Conservation (phyloP, 2,113 vertebrate species). For the Papio anubis region DNA sequence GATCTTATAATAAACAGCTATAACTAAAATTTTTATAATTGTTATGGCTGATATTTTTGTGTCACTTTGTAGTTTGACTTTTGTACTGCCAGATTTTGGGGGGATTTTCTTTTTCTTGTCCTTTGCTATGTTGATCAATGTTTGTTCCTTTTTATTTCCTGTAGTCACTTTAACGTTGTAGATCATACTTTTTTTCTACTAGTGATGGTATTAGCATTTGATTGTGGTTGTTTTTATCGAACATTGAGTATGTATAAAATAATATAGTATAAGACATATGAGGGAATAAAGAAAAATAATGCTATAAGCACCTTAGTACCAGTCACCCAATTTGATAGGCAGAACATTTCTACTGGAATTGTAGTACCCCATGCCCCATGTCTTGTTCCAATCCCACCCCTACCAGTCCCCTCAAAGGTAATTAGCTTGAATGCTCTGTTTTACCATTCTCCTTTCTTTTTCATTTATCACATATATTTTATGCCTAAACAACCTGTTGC, state of each 20-base stretch:
- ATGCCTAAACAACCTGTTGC: neutral
- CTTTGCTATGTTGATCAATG: neutral
- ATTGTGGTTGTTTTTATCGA: neutral
- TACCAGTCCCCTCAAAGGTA: neutral
- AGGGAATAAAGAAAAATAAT: neutral
- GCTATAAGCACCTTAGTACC: neutral
- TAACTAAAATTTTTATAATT: neutral
- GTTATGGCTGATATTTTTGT: neutral
- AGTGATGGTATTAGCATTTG: neutral
- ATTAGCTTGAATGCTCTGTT: neutral
- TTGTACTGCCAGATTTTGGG: neutral
- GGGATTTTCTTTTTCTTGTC: neutral
- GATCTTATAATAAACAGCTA: neutral
- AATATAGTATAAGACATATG: neutral
- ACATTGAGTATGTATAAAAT: neutral
- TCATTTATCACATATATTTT: neutral
- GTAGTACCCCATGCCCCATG: neutral
- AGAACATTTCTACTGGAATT: neutral
- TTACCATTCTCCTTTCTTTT: neutral
- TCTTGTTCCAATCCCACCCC: neutral
- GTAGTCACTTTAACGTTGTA: neutral
- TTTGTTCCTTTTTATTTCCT: neutral
- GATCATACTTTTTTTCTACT: neutral
- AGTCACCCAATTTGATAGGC: neutral
- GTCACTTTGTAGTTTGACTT: neutral